Conservation (phyloP, 2,888 invertebrate species). For the Eupithecia pulchellata region DNA sequence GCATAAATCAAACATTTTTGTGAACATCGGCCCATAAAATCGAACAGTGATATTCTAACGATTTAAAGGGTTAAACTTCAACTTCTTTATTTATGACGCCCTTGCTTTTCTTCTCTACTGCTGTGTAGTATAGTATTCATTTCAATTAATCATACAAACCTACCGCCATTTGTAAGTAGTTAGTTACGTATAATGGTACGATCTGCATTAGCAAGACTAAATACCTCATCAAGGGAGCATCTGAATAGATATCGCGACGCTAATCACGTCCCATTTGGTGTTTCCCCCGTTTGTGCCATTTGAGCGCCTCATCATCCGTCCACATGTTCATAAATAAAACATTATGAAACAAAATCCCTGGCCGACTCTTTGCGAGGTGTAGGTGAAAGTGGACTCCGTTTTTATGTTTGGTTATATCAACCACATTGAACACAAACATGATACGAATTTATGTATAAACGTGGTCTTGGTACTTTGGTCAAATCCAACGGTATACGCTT, state of each 20-base stretch:
- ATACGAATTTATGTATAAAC: too few species aligned
- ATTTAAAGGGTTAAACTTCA: too few species aligned
- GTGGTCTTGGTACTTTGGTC: neutral
- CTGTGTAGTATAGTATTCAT: neutral
- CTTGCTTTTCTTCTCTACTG: too few species aligned
- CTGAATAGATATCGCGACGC: slow-evolving; percentile 48
- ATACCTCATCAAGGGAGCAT: slow-evolving; percentile 21
- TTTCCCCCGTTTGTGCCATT: slow-evolving; percentile 26
- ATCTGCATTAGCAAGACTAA: neutral
- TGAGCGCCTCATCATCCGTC: slow-evolving; percentile 40
- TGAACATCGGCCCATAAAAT: neutral
- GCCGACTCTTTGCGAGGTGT: slow-evolving; percentile 38
- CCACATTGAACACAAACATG: too few species aligned
- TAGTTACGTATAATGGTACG: neutral
- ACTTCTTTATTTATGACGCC: too few species aligned
- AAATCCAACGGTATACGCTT: too few species aligned
- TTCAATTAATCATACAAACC: neutral
- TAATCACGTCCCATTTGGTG: slow-evolving; percentile 45
- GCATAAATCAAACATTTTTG: neutral
- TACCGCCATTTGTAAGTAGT: neutral
- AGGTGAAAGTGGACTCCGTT: slow-evolving; percentile 19
- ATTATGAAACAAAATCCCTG: slow-evolving; percentile 43
- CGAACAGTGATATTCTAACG: neutral
- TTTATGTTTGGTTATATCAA: neutral
- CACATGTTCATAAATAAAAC: slow-evolving; percentile 53